Conservation (phyloP, 2,113 vertebrate species). For the Strigops habroptila region DNA sequence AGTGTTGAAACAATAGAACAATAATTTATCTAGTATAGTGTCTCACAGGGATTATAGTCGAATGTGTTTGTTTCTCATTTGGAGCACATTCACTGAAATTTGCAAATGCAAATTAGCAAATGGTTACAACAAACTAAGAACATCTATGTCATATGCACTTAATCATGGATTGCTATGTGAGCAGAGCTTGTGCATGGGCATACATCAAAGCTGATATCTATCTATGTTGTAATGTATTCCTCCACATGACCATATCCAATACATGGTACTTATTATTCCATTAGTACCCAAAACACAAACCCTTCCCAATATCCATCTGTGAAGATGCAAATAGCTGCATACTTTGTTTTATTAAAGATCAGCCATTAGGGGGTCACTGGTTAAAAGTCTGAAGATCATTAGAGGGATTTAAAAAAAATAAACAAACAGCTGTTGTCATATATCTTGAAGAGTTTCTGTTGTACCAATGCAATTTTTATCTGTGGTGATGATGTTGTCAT, state of each 20-base stretch:
- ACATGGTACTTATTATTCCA: slow-evolving; percentile 57
- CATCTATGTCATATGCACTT: neutral
- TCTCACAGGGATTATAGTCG: neutral
- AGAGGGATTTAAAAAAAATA: slow-evolving; percentile 29
- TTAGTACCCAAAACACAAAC: slow-evolving; percentile 43
- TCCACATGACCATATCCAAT: slow-evolving; percentile 49
- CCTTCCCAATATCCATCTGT: slow-evolving; percentile 31
- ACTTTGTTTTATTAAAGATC: slow-evolving; percentile 48
- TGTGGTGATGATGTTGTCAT: slow-evolving; percentile 63
- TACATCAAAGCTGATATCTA: slow-evolving; percentile 48
- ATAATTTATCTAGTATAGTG: slow-evolving; percentile 18
- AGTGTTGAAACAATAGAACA: slow-evolving; percentile 33
- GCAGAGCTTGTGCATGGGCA: slow-evolving; percentile 46
- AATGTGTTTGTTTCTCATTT: slow-evolving; percentile 61
- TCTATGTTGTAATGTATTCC: slow-evolving; percentile 54
- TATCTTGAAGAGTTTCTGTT: slow-evolving; percentile 59
- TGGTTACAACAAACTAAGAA: slow-evolving; percentile 25
- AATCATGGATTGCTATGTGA: slow-evolving; percentile 18
- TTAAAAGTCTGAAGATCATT: slow-evolving; percentile 55
- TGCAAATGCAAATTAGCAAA: slow-evolving; percentile 46
- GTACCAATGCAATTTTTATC: slow-evolving; percentile 51
- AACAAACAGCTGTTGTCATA: slow-evolving; percentile 64
- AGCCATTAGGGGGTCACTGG: slow-evolving; percentile 31
- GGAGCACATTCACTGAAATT: slow-evolving; percentile 36
- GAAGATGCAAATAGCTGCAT: slow-evolving; percentile 23